Percentiles rank a stretch among this genome's conserved stretches.
phyloP scores from a whole-genome alignment of 2,797 vertebrate genomes.

The Tachyglossus aculeatus region DNA sequence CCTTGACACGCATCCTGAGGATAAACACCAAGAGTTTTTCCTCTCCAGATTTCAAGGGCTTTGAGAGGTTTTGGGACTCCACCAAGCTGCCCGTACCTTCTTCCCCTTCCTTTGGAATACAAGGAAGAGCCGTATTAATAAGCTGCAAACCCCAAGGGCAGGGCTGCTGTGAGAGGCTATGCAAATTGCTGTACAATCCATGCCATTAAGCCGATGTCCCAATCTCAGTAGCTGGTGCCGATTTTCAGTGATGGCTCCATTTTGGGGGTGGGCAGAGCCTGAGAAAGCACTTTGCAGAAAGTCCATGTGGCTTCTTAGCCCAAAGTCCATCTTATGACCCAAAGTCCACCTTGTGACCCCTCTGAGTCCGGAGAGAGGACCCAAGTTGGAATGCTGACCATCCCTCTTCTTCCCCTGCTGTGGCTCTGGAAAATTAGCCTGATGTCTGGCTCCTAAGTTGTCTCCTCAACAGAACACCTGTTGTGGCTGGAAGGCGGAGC shows the following conservation, averaged over 20 bases:
- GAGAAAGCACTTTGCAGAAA: conserved; percentile 21
- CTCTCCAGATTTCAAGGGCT: conserved; percentile 40
- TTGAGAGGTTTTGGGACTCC: conserved; percentile 45
- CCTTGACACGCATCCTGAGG: no score
- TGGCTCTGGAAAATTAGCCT: not conserved
- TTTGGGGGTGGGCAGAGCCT: conserved; percentile 32
- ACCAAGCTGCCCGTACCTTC: conserved; percentile 34
- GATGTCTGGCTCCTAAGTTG: not conserved
- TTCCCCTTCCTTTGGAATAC: conserved; percentile 5
- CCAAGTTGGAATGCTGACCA: accelerated
- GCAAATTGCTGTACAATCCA: conserved; percentile 45
- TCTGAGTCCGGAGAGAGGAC: not conserved
- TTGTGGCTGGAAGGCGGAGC: not conserved
- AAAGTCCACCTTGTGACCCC: not conserved
- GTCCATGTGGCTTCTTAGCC: conserved; percentile 14
- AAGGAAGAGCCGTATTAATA: conserved; percentile 25
- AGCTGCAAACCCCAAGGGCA: conserved; percentile 29
- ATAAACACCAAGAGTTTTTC: conserved; percentile 47
- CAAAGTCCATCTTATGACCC: conserved; percentile 1
- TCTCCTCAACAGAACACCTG: not conserved
- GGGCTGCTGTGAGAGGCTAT: conserved; percentile 47
- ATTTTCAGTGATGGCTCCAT: conserved; percentile 30
- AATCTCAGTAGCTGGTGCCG: conserved; percentile 31
- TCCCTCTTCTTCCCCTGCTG: not conserved
- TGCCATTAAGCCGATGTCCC: conserved; percentile 41